A percentile compares a stretch with the other conserved stretches of the same genome.
These are phyloP conservation scores for Octodonta nipae DNA, from an alignment of 2,888 invertebrate species.

Conservation along the genomic window DNA sequence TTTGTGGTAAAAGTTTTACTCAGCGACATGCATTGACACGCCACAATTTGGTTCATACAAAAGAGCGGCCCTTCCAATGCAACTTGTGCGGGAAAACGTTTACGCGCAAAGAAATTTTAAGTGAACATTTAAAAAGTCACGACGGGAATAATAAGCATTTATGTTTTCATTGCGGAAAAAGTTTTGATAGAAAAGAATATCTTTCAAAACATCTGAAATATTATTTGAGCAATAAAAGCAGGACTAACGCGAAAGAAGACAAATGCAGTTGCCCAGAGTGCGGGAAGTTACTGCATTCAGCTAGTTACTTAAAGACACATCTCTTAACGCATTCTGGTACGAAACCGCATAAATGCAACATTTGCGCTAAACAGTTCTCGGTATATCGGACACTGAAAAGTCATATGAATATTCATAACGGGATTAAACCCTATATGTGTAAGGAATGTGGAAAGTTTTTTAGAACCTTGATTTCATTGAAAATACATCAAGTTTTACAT, in stretches of 20 bases:
- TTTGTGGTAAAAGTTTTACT: conserved; percentile 13
- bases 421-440: conserved; percentile 13
- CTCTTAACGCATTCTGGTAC: conserved; percentile 12
- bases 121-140: conserved; percentile 13
- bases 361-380: conserved; percentile 11
- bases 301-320: conserved; percentile 11
- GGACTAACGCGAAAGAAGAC: background rate
- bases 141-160: conserved; percentile 11
- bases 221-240: conserved; percentile 9
- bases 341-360: conserved; percentile 12
- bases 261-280: conserved; percentile 12
- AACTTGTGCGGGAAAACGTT: conserved; percentile 13
- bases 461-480: conserved; percentile 10
- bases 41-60: conserved; percentile 13
- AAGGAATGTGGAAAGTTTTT: conserved; percentile 12
- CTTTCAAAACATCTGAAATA: conserved; percentile 13
- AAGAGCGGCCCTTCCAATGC: conserved; percentile 13
- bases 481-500: conserved; percentile 11
- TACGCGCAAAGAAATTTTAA: conserved; percentile 14
- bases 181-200: conserved; percentile 12
- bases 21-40: conserved; percentile 12
- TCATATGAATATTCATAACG: conserved; percentile 14
- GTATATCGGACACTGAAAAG: conserved; percentile 11
- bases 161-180: conserved; percentile 12
- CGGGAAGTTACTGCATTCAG: conserved; percentile 12